These are phyloP conservation scores for Campoletis sonorensis DNA, from an alignment of 1,140 invertebrate genomes.

Conservation along the genomic window DNA sequence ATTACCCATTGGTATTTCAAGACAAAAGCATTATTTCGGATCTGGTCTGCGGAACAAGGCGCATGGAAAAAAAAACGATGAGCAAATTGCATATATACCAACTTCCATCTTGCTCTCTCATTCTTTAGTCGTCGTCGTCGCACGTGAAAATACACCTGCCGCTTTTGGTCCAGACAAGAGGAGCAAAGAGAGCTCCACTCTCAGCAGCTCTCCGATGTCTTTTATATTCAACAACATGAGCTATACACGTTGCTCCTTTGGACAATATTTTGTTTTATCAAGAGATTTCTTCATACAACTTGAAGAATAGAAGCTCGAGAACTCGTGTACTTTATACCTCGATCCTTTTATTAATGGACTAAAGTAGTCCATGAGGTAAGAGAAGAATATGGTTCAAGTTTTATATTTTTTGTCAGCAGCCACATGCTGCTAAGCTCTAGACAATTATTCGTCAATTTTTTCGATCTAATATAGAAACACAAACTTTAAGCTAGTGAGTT, in stretches of 20 bases:
- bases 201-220: conserved; percentile 35
- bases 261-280: not conserved
- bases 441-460: not conserved
- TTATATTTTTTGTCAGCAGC: not conserved
- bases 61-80: not conserved
- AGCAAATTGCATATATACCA: conserved; percentile 33
- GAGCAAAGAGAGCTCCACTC: conserved; percentile 6
- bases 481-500: not conserved
- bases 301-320: conserved; percentile 7
- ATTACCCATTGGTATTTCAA: too few species aligned
- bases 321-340: not conserved
- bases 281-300: conserved; percentile 14
- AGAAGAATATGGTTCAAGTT: not conserved
- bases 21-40: too few species aligned
- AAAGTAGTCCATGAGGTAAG: not conserved
- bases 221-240: conserved; percentile 12
- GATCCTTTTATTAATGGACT: not conserved
- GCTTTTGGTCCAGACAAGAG: conserved; percentile 26
- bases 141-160: conserved; percentile 37
- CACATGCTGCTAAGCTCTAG: not conserved
- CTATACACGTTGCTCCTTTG: not conserved
- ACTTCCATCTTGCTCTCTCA: not conserved
- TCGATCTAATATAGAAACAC: not conserved
- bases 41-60: not conserved
- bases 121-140: not conserved